Conservation (phyloP, 1,140 invertebrate species). For the Nomia melanderi region DNA sequence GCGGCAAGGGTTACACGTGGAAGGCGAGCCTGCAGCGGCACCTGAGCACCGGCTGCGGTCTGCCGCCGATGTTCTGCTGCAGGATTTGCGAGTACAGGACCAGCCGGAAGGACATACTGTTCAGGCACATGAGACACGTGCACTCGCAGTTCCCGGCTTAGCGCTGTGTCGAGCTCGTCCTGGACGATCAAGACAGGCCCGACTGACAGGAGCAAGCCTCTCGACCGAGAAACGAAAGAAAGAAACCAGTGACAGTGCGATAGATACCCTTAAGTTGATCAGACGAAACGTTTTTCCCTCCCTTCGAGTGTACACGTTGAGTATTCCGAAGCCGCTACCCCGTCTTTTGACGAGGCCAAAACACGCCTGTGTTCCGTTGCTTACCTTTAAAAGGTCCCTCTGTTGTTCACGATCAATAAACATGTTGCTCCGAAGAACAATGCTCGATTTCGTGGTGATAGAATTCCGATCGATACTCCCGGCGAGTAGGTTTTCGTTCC, state of each 20-base stretch:
- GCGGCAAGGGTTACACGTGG: slow-evolving; percentile 75
- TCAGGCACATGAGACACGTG: slow-evolving; percentile 76
- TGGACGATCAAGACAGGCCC: too few species aligned
- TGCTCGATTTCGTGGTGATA: neutral
- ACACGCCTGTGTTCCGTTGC: too few species aligned
- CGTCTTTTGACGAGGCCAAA: too few species aligned
- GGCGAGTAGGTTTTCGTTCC: neutral
- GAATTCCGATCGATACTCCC: neutral
- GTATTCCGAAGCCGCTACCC: too few species aligned
- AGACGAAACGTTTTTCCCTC: too few species aligned
- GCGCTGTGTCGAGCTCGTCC: neutral
- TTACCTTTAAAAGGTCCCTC: too few species aligned
- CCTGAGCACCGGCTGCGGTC: slow-evolving; percentile 80
- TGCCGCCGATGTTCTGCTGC: slow-evolving; percentile 81
- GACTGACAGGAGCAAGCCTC: too few species aligned
- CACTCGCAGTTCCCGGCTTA: slow-evolving; percentile 12
- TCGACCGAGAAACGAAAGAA: too few species aligned
- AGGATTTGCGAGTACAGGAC: slow-evolving; percentile 80
- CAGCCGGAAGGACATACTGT: slow-evolving; percentile 80
- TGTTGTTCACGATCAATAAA: neutral
- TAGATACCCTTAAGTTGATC: too few species aligned
- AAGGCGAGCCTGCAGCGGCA: slow-evolving; percentile 78
- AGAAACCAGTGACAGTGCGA: too few species aligned
- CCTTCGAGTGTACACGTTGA: too few species aligned
- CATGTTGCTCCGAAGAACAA: neutral